Evolutionary conservation across 1,140 invertebrate genomes (phyloP), one percentile per base, ranked within the genome.

Genomic region (Subanguina moxae): DNA sequence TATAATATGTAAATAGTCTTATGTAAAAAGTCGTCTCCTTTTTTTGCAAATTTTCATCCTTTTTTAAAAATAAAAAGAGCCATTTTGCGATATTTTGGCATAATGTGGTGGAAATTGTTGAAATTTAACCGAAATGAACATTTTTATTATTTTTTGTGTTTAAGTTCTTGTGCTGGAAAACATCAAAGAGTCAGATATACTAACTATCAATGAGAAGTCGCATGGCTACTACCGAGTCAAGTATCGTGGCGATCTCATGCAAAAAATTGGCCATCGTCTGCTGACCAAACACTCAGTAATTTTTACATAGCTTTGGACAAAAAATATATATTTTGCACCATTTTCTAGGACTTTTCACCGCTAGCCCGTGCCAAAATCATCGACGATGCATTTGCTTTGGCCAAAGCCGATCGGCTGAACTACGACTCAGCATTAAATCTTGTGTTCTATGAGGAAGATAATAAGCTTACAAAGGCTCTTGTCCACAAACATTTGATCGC

Each of bases 371-470:
- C 75, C 0, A 65, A 67, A 32, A 57, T 78, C 25, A 74, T 76
- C 38, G 75, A 77, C 42, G 74, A 76, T 62, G 64, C 75, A 15
- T 76, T 76, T 59, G 57, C 62, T 0, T 38, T 76, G 66, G 74
- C 74, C 15, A 52, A 76, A 45, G 75, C 74, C 0, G 71, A 66
- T 15, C 58, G 64, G 30, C 19, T 77, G n/a, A 48, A 65, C 15
- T 76, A 76, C 42, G 63, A 74, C 30, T 52, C 62, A 11, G 75
- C 72, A 15, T 48, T 76, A 15, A 75, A 76, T 64, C 30, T 76
- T 76, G 77, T 64, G 27, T 76, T 23, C 9, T 46, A 1, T 64
- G 74, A 38, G 72, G 74, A 59, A 75, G 43, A 13, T 75, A 78
- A 56, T 70, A 57, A 38, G 46, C 45, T 76, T 0, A 75, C 74